These are phyloP conservation scores for Ammospiza nelsoni DNA, from an alignment of 2,113 vertebrate species.

Conservation along the genomic window DNA sequence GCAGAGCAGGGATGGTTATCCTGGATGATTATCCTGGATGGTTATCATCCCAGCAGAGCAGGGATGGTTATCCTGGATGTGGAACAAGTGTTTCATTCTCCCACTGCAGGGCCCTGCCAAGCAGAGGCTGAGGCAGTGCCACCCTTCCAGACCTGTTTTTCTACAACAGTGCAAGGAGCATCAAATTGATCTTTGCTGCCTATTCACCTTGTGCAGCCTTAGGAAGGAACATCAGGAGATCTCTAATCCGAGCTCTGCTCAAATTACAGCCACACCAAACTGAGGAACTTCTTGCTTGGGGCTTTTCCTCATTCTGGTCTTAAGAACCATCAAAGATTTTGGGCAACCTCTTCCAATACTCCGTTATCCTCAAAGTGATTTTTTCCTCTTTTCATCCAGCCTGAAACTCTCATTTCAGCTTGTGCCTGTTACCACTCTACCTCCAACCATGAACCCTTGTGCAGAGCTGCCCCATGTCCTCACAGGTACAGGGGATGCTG, in stretches of 20 bases:
- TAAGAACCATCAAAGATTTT: background rate
- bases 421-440: too few relatives aligned
- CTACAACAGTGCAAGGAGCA: background rate
- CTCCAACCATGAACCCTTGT: fast-evolving
- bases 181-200: background rate
- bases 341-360: background rate
- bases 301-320: background rate
- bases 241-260: background rate
- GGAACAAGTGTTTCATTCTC: background rate
- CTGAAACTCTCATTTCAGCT: background rate
- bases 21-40: too few relatives aligned
- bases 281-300: background rate
- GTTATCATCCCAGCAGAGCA: too few relatives aligned
- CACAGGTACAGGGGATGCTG: background rate
- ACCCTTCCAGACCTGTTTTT: background rate
- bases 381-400: background rate
- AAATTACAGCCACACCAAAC: background rate
- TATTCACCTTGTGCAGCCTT: background rate
- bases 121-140: background rate
- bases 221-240: background rate
- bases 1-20: too few relatives aligned
- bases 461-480: background rate
- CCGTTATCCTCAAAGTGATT: background rate
- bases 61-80: background rate
- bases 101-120: background rate